Evolutionary conservation across 1,140 invertebrate genomes (phyloP).

Genomic region (Lasioglossum baleicum): DNA sequence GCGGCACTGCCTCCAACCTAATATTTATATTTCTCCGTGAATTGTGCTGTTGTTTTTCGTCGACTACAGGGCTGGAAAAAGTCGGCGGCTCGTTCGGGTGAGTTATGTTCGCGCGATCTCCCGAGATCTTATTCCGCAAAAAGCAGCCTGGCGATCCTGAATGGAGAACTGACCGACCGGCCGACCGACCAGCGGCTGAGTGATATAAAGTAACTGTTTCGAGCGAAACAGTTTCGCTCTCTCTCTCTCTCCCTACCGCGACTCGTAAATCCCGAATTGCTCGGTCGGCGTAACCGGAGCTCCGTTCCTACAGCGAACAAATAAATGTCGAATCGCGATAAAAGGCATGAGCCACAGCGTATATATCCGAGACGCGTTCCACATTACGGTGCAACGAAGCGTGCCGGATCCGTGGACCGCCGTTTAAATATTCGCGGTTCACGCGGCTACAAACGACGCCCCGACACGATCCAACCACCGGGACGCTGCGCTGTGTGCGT

Average conservation of each 20-base stretch:
- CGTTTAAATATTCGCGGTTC: conserved; percentile 36
- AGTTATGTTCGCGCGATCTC: not conserved
- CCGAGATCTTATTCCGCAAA: not conserved
- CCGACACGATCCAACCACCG: not conserved
- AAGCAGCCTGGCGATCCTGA: not conserved
- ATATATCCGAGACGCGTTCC: conserved; percentile 32
- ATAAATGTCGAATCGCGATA: conserved; percentile 55
- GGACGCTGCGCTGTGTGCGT: too few relatives aligned
- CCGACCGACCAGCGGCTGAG: not conserved
- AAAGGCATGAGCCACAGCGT: conserved; percentile 28
- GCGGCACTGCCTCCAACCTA: too few relatives aligned
- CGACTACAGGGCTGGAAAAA: not conserved
- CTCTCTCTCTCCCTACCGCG: not conserved
- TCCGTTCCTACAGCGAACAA: not conserved
- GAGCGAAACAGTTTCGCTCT: not conserved
- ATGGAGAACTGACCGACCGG: not conserved
- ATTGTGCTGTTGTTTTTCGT: too few relatives aligned
- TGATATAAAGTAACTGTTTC: conserved; percentile 14
- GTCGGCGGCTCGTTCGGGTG: not conserved
- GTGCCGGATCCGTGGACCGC: conserved; percentile 40
- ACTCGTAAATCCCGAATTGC: conserved; percentile 4
- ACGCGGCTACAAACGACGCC: conserved; percentile 23
- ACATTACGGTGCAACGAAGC: conserved; percentile 46
- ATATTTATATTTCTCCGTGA: too few relatives aligned
- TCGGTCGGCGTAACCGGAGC: conserved; percentile 9